Conservation (phyloP, 2,888 invertebrate genomes). For the Punctoribates punctum region DNA sequence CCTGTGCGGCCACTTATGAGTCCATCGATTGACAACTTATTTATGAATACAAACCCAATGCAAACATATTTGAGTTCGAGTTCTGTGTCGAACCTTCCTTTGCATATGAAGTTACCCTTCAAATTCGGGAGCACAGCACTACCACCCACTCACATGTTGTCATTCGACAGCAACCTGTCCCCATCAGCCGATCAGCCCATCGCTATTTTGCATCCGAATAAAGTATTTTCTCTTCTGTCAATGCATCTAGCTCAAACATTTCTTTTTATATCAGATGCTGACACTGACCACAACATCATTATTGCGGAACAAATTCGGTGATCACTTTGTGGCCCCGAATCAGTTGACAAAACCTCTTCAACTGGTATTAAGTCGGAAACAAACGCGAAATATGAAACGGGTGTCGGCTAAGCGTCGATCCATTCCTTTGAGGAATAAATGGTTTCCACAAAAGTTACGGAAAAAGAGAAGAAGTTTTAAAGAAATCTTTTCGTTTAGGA, state of each 20-base stretch:
- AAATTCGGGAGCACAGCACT: not conserved
- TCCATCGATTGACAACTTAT: not conserved
- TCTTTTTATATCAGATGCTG: constrained; percentile 10
- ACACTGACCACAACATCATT: not conserved
- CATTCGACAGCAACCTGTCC: not conserved
- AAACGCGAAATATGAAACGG: not conserved
- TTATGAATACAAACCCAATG: not conserved
- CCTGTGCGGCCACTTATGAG: not conserved
- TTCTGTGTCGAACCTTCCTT: not conserved
- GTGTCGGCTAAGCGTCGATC: not conserved
- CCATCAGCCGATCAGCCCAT: not conserved
- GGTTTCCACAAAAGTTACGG: not conserved
- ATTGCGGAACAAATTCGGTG: not conserved
- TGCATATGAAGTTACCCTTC: not conserved
- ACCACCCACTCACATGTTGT: not conserved
- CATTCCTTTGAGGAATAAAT: not conserved
- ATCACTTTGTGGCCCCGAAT: not conserved
- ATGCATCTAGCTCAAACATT: no score
- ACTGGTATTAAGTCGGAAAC: not conserved
- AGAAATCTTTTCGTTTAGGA: not conserved
- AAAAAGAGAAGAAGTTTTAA: constrained; percentile 1
- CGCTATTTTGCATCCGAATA: constrained; percentile 14
- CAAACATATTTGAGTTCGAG: not conserved
- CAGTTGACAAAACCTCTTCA: not conserved
- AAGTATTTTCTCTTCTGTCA: no score